These are phyloP conservation scores for Euura lappo DNA, from an alignment of 1,140 invertebrate genomes.

Conservation along the genomic window DNA sequence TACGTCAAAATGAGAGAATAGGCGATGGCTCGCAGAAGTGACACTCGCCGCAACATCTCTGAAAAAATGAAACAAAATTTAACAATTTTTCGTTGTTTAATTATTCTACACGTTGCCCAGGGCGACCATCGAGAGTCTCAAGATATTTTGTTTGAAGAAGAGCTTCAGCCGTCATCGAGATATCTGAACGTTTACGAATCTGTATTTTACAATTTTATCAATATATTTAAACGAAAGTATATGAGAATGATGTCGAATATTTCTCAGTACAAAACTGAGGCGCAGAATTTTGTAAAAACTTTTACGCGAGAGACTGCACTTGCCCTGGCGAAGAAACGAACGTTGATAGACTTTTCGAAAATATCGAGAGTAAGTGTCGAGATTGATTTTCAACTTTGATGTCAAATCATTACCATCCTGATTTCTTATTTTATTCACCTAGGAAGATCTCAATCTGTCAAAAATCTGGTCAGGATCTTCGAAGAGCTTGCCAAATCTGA, in stretches of 20 bases:
- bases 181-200: neutral
- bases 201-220: neutral
- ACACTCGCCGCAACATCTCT: constrained; percentile 34
- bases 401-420: too few species aligned
- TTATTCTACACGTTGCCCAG: too few species aligned
- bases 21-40: constrained; percentile 30
- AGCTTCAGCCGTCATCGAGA: neutral
- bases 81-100: too few species aligned
- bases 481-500: neutral
- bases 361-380: neutral
- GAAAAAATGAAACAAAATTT: neutral
- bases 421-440: neutral
- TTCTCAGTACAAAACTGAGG: neutral
- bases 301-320: neutral
- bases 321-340: neutral
- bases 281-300: neutral
- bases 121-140: too few species aligned
- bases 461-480: neutral
- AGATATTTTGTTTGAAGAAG: neutral
- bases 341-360: neutral
- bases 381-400: neutral
- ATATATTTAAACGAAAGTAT: neutral
- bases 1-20: constrained; percentile 9
- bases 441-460: neutral
- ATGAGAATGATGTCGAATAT: neutral